Evolutionary conservation across 2,888 invertebrate species (phyloP).

Genomic region (Druceiella hillmani): DNA sequence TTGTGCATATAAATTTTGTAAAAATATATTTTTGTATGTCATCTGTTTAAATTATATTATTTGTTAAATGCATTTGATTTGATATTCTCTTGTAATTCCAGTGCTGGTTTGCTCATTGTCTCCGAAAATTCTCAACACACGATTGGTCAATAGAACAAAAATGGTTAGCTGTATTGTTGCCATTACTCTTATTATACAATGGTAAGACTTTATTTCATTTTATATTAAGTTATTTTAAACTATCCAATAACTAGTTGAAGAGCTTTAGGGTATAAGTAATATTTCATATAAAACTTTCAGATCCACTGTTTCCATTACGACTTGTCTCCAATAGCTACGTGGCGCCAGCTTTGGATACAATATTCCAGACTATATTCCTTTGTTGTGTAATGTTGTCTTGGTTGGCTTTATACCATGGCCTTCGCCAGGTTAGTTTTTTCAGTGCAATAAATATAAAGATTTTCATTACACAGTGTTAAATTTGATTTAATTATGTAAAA

Average conservation of each 20-base stretch:
- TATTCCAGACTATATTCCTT: conserved; percentile 87
- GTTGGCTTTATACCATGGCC: conserved; percentile 93
- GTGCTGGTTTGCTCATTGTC: conserved; percentile 90
- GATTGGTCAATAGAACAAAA: conserved; percentile 99
- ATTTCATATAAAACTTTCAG: conserved; percentile 61
- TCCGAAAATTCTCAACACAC: conserved; percentile 79
- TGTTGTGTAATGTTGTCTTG: conserved; percentile 86
- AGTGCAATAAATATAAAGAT: too few relatives aligned
- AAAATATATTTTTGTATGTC: too few relatives aligned
- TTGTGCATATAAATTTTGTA: too few relatives aligned
- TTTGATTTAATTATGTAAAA: too few relatives aligned
- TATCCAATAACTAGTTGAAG: background rate
- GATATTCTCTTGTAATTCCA: conserved; percentile 40
- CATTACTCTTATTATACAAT: conserved; percentile 83
- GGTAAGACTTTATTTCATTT: conserved; percentile 56
- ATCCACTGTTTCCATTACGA: conserved; percentile 89
- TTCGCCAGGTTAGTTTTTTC: conserved; percentile 76
- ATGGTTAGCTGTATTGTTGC: conserved; percentile 87
- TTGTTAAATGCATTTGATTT: too few relatives aligned
- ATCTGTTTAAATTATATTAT: too few relatives aligned
- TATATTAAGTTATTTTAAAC: too few relatives aligned
- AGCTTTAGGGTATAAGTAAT: conserved; percentile 1
- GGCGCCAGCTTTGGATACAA: conserved; percentile 86
- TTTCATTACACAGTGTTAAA: too few relatives aligned
- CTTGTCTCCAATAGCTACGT: conserved; percentile 86